Evolutionary conservation across 2,113 vertebrate genomes (phyloP).

Genomic region (Pelmatolapia mariae): DNA sequence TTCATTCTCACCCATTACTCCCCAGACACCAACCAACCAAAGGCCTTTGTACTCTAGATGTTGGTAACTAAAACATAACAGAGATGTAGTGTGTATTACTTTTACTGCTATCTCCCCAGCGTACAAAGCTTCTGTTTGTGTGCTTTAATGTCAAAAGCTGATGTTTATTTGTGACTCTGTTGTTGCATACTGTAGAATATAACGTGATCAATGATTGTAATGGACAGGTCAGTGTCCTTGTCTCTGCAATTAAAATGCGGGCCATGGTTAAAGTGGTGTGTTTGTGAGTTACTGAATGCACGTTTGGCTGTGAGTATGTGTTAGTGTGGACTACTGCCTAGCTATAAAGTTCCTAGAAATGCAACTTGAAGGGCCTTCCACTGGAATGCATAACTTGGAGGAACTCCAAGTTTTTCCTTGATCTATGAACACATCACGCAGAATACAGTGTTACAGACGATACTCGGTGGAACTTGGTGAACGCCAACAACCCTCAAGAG

Average conservation of each 20-base stretch:
- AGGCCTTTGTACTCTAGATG: constrained; percentile 29
- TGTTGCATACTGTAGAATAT: constrained; percentile 32
- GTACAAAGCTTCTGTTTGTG: constrained; percentile 27
- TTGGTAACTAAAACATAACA: background rate
- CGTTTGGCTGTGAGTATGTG: background rate
- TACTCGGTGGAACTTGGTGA: background rate
- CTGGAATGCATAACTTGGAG: background rate
- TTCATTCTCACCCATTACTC: background rate
- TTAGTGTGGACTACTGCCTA: background rate
- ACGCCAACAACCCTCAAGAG: background rate
- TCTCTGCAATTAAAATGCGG: constrained; percentile 46
- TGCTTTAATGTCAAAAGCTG: constrained; percentile 21
- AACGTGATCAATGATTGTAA: constrained; percentile 51
- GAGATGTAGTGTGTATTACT: background rate
- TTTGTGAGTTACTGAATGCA: background rate
- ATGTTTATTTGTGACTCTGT: constrained; percentile 47
- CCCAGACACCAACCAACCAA: constrained; percentile 23
- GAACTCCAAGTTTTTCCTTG: background rate
- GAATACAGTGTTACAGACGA: background rate
- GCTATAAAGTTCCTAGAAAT: background rate
- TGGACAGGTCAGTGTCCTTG: background rate
- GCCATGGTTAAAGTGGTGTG: background rate
- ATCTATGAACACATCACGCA: background rate
- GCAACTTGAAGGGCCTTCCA: background rate
- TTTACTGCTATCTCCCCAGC: background rate